A percentile compares a stretch with the other conserved stretches of the same genome.
phyloP scores from a whole-genome alignment of 2,113 vertebrate species.

The Cebus imitator region DNA sequence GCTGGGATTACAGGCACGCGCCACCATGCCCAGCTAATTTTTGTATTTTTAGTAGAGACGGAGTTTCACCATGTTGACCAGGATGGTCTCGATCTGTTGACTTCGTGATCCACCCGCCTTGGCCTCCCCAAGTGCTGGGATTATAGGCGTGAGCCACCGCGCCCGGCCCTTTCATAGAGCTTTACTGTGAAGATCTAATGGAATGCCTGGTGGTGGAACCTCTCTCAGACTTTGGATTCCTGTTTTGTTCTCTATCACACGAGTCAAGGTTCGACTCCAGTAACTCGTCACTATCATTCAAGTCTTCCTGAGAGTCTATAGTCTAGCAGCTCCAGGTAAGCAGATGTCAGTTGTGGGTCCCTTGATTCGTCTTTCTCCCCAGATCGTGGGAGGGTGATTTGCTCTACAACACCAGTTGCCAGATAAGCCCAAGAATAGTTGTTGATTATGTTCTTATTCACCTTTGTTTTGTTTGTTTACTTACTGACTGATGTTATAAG shows the following conservation, averaged over 20 bases:
- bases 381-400: background rate
- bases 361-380: background rate
- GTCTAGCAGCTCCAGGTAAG: background rate
- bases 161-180: too few relatives aligned
- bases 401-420: background rate
- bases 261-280: too few relatives aligned
- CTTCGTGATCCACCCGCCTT: too few relatives aligned
- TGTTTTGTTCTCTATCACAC: background rate
- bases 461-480: background rate
- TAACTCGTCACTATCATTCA: background rate
- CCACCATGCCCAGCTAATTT: too few relatives aligned
- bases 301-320: background rate
- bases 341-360: fast-evolving
- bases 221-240: background rate
- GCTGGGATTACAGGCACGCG: too few relatives aligned
- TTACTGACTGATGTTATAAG: background rate
- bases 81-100: too few relatives aligned
- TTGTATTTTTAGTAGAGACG: too few relatives aligned
- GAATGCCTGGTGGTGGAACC: background rate
- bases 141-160: too few relatives aligned
- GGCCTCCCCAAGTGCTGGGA: too few relatives aligned
- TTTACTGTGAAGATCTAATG: background rate
- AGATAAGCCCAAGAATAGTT: background rate
- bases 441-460: background rate
- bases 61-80: too few relatives aligned